Conservation (phyloP, 2,113 vertebrate genomes). For the Calidris pygmaea region DNA sequence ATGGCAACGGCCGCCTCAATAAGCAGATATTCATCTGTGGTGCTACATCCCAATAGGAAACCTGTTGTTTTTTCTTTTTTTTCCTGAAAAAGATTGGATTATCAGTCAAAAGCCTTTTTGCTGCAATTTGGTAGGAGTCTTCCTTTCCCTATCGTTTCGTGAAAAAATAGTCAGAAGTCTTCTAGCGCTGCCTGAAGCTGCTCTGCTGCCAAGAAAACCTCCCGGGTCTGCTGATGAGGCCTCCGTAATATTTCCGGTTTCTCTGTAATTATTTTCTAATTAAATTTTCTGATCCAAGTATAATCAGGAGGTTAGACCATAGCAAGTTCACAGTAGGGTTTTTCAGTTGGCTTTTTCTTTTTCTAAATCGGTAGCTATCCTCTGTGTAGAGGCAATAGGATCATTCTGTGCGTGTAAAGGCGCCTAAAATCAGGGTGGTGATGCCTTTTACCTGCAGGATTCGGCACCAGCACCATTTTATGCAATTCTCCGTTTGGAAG, state of each 20-base stretch:
- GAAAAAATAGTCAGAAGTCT: neutral
- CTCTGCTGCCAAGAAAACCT: slow-evolving; percentile 28
- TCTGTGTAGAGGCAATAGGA: neutral
- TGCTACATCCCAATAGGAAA: neutral
- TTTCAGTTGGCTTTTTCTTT: neutral
- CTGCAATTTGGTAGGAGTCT: neutral
- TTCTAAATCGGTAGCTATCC: neutral
- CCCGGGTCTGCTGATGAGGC: neutral
- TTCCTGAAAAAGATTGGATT: neutral
- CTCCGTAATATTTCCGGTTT: slow-evolving; percentile 9
- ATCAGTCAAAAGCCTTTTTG: neutral
- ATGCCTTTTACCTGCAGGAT: neutral
- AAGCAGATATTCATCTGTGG: neutral
- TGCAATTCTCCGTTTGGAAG: neutral
- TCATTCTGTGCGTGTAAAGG: neutral
- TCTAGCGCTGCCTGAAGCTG: neutral
- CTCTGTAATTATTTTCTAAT: slow-evolving; percentile 43
- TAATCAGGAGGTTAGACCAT: neutral
- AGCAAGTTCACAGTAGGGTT: neutral
- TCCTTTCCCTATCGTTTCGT: neutral
- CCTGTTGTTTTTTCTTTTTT: no score
- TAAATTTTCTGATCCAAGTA: slow-evolving; percentile 15
- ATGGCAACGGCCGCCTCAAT: neutral
- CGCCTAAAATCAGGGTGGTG: neutral
- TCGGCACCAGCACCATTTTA: neutral